These are phyloP conservation scores for Melinopterus prodromus DNA, from an alignment of 2,888 invertebrate genomes.

Conservation along the genomic window DNA sequence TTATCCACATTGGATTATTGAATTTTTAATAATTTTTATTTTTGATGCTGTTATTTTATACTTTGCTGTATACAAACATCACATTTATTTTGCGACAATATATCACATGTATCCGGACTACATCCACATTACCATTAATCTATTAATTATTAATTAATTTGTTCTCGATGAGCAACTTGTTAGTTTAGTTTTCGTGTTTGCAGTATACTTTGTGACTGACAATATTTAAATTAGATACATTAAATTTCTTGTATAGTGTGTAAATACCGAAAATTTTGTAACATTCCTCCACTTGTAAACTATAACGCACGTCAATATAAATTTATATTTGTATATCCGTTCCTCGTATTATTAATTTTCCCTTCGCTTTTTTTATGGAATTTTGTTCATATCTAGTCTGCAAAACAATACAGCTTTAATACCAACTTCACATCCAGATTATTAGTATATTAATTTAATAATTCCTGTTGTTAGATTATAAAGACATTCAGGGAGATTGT, in stretches of 20 bases:
- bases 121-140: too few species aligned
- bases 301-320: not conserved
- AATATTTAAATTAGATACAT: not conserved
- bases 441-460: not conserved
- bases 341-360: not conserved
- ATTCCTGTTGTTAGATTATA: not conserved
- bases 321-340: not conserved
- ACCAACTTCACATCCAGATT: not conserved
- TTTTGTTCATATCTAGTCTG: not conserved
- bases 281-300: not conserved
- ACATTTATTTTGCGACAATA: too few species aligned
- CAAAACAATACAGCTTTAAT: not conserved
- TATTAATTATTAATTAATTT: too few species aligned
- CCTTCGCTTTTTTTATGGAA: not conserved
- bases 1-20: too few species aligned
- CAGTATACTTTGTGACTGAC: not conserved
- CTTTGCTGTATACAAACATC: too few species aligned
- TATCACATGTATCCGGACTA: too few species aligned
- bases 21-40: too few species aligned
- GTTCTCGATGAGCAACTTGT: too few species aligned
- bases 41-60: too few species aligned
- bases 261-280: not conserved
- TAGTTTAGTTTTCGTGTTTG: not conserved
- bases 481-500: constrained; percentile 15
- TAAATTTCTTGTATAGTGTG: not conserved